phyloP scores from a whole-genome alignment of 1,140 invertebrate genomes.

The Trichonephila inaurata region DNA sequence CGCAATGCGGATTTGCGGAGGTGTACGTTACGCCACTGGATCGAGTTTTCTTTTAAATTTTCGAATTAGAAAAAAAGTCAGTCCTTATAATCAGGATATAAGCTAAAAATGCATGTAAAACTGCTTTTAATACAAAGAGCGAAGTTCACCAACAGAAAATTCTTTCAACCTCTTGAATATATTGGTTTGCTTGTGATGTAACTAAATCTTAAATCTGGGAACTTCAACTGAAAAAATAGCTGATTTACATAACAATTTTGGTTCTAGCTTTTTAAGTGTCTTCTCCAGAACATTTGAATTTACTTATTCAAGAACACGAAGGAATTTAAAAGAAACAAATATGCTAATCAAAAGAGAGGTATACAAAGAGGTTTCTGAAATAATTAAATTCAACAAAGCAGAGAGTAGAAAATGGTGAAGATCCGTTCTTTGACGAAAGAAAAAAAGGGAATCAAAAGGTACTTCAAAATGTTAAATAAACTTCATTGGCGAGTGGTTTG shows the following conservation, averaged over 20 bases:
- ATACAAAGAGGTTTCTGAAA: not conserved
- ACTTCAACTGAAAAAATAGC: not conserved
- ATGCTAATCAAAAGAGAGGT: not conserved
- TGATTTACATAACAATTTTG: conserved; percentile 27
- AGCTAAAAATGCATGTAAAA: not conserved
- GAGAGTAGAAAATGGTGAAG: not conserved
- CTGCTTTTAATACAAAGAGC: not conserved
- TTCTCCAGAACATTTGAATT: not conserved
- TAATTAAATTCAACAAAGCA: not conserved
- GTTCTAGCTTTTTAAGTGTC: not conserved
- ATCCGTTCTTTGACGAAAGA: not conserved
- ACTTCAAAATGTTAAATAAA: not conserved
- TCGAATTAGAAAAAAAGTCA: no score
- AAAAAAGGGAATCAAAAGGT: not conserved
- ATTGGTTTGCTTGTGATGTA: not conserved
- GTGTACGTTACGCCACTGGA: no score
- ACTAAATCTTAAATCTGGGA: not conserved
- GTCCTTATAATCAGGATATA: no score
- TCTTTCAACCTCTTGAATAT: not conserved
- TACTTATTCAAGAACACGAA: conserved; percentile 1
- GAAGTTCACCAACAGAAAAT: not conserved
- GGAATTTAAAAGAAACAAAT: not conserved
- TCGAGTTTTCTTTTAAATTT: no score
- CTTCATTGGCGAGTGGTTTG: not conserved
- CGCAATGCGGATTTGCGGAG: no score